Conservation (phyloP, 2,797 vertebrate species). For the Epinephelus malabaricus region DNA sequence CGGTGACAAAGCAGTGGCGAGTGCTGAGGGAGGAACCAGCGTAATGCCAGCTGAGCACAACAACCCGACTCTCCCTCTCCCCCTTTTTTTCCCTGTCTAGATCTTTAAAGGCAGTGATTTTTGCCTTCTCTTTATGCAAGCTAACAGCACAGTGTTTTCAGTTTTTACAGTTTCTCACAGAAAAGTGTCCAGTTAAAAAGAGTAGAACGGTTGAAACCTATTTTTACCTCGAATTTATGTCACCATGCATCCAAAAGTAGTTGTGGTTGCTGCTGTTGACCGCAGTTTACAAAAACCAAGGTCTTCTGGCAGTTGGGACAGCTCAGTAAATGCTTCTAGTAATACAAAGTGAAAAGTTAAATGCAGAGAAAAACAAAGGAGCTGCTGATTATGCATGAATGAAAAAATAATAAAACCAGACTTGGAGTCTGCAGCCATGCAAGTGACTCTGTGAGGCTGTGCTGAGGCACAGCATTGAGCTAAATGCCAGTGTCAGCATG, state of each 20-base stretch:
- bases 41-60: constrained; percentile 53
- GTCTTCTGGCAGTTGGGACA: not conserved
- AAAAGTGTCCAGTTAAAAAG: constrained; percentile 16
- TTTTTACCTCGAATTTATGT: constrained; percentile 13
- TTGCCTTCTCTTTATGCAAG: constrained; percentile 11
- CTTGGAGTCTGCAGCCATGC: not conserved
- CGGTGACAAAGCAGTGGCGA: constrained; percentile 62
- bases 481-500: not conserved
- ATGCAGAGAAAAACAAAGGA: constrained; percentile 14
- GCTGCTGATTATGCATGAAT: not conserved
- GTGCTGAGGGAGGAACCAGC: constrained; percentile 55
- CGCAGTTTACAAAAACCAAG: constrained; percentile 6
- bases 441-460: not conserved
- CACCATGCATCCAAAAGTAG: constrained; percentile 5
- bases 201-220: not conserved
- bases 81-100: constrained; percentile 2
- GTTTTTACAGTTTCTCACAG: constrained; percentile 17
- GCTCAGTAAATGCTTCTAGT: constrained; percentile 15
- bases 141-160: not conserved
- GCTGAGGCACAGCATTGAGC: not conserved
- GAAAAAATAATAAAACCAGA: not conserved
- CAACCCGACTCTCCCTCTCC: constrained; percentile 11
- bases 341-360: constrained; percentile 17
- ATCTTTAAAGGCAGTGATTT: constrained; percentile 26
- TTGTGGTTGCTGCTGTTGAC: not conserved